A percentile compares a stretch with the other conserved stretches of the same genome.
Conservation (phyloP, 2,113 vertebrate species). For the Macquaria australasica region DNA sequence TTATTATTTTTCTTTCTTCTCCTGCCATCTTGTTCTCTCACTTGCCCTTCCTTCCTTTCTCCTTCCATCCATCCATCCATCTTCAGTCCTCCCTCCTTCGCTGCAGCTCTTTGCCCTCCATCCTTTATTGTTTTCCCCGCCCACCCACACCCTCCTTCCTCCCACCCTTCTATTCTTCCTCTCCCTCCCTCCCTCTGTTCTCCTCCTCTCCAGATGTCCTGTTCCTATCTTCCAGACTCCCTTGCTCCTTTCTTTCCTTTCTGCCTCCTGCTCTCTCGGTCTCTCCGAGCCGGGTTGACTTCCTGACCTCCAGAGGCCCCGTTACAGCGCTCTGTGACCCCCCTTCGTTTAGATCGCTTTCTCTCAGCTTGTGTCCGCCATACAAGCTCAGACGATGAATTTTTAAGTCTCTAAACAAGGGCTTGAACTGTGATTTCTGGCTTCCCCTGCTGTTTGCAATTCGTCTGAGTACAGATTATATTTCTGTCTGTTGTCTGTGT, state of each 20-base stretch:
- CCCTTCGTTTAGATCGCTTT: constrained; percentile 23
- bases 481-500: neutral
- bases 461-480: neutral
- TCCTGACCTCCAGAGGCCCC: constrained; percentile 78
- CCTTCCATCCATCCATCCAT: constrained; percentile 53
- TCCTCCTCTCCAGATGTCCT: constrained; percentile 84
- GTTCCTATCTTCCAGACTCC: constrained; percentile 84
- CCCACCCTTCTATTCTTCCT: constrained; percentile 66
- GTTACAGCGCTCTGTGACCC: constrained; percentile 66
- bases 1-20: constrained; percentile 71
- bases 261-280: constrained; percentile 69
- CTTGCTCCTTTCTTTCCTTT: constrained; percentile 76
- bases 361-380: constrained; percentile 41
- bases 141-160: constrained; percentile 65
- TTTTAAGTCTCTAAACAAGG: constrained; percentile 47
- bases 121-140: constrained; percentile 72
- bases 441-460: constrained; percentile 35
- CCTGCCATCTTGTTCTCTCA: constrained; percentile 57
- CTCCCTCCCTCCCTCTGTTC: constrained; percentile 69
- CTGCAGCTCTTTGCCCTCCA: constrained; percentile 62
- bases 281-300: constrained; percentile 72
- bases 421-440: constrained; percentile 40
- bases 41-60: constrained; percentile 54
- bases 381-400: constrained; percentile 56
- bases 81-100: constrained; percentile 62